These are phyloP conservation scores for Wiebesia pumilae DNA, from an alignment of 1,140 invertebrate species.

Conservation along the genomic window DNA sequence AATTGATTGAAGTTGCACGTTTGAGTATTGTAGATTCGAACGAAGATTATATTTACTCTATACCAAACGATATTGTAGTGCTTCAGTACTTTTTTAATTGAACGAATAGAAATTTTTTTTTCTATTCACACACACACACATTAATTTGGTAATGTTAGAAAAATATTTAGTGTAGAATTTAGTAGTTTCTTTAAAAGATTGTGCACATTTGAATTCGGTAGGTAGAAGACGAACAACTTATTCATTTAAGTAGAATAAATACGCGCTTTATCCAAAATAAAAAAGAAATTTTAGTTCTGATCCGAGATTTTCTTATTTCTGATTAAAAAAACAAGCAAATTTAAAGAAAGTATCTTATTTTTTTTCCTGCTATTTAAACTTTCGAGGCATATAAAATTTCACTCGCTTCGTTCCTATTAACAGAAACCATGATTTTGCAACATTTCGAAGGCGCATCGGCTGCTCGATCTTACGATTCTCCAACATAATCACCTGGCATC, in stretches of 20 bases:
- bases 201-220: not conserved
- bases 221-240: not conserved
- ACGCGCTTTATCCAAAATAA: not conserved
- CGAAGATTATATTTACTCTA: too few species aligned
- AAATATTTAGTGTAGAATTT: too few species aligned
- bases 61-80: too few species aligned
- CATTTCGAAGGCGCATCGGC: not conserved
- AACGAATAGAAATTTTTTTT: too few species aligned
- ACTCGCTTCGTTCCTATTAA: not conserved
- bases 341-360: not conserved
- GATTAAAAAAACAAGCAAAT: not conserved
- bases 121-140: too few species aligned
- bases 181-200: too few species aligned
- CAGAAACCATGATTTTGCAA: not conserved
- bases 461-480: not conserved
- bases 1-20: too few species aligned
- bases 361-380: constrained; percentile 4
- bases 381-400: constrained; percentile 15
- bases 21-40: too few species aligned
- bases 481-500: constrained; percentile 17
- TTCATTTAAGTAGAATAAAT: not conserved
- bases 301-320: too few species aligned
- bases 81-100: too few species aligned
- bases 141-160: too few species aligned
- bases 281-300: too few species aligned